Base-by-base conservation (phyloP, 2,113 vertebrate species). In the Pelecanus crispus region DNA sequence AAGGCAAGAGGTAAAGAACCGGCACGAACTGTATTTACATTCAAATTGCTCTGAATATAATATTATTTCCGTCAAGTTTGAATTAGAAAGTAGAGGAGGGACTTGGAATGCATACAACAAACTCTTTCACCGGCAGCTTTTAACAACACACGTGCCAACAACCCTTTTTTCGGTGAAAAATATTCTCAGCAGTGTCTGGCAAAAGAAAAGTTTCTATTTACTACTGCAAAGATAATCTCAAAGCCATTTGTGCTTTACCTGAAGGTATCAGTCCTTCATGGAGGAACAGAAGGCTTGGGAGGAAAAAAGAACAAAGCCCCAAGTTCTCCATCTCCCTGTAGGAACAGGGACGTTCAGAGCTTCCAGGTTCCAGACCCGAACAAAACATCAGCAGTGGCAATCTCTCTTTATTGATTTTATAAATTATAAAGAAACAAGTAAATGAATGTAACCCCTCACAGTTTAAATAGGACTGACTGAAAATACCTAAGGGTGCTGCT, bases 11-110 rank as follows among this genome's bases (percentile, higher is more conserved):
- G n/a, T 61, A 47, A 68, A 63, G 77, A 68, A 58, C 13, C 1
- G 1, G 24, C 5, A 68, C 0, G 0, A 73, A 10, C 22, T 22
- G 19, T 45, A 66, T 18, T 61, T 52, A 34, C 29, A 50, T 59
- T 67, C 50, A 44, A 26, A 66, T 26, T 42, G 17, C 71, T 58
- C 62, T 45, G n/a, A 36, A 68, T 17, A 59, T 11, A 59, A 21
- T 31, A 19, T 40, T 63, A 29, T 61, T 75, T 53, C 88, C 74
- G 49, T 28, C 13, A 14, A 49, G 56, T 55, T 17, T 36, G 79
- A 71, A 50, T 56, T 21, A 32, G 42, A 65, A 53, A 84, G 71
- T 7, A n/a, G 44, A 70, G 32, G 24, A 86, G 55, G 31, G 53
- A 77, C 52, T 26, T 13, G 31, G 50, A 34, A 29, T 3, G 13